A percentile compares a stretch with the other conserved stretches of the same genome.
Evolutionary conservation across 2,797 vertebrate genomes (phyloP).

Genomic region (Cirrhinus mrigala): DNA sequence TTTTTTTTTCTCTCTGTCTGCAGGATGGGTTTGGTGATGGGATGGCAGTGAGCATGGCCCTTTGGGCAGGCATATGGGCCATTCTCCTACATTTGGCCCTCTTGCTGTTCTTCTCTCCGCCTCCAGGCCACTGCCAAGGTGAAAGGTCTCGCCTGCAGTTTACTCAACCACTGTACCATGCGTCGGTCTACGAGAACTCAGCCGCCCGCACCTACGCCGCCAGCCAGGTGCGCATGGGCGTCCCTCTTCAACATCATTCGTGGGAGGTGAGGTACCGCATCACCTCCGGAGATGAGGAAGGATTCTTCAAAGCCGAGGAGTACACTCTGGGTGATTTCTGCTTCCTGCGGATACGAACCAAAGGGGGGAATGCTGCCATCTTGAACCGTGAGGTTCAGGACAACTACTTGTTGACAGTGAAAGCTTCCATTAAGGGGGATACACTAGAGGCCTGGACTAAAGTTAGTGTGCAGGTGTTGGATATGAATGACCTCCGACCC

Average conservation of each 20-base stretch:
- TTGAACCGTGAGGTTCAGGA: slow-evolving; percentile 97
- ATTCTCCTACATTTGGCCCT: slow-evolving; percentile 80
- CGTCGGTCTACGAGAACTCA: slow-evolving; percentile 94
- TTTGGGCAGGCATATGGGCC: slow-evolving; percentile 84
- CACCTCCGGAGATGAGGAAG: slow-evolving; percentile 94
- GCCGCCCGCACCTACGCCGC: slow-evolving; percentile 94
- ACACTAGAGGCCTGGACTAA: slow-evolving; percentile 94
- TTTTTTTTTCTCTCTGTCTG: slow-evolving; percentile 51
- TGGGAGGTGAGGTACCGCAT: slow-evolving; percentile 98
- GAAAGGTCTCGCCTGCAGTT: slow-evolving; percentile 85
- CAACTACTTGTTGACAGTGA: slow-evolving; percentile 93
- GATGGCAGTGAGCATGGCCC: slow-evolving; percentile 92
- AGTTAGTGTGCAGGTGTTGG: slow-evolving; percentile 94
- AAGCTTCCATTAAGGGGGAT: slow-evolving; percentile 94
- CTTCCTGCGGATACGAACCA: slow-evolving; percentile 96
- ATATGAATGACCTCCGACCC: slow-evolving; percentile 97
- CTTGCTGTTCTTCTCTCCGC: slow-evolving; percentile 80
- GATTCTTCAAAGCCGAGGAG: slow-evolving; percentile 97
- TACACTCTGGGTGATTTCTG: slow-evolving; percentile 95
- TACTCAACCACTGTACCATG: slow-evolving; percentile 90
- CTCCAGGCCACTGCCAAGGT: slow-evolving; percentile 76
- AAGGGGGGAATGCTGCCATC: slow-evolving; percentile 97
- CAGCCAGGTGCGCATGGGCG: slow-evolving; percentile 94
- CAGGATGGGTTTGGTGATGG: slow-evolving; percentile 90
- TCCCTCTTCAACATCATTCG: slow-evolving; percentile 85